Evolutionary conservation across 2,113 vertebrate species (phyloP).

Genomic region (Okapia johnstoni): DNA sequence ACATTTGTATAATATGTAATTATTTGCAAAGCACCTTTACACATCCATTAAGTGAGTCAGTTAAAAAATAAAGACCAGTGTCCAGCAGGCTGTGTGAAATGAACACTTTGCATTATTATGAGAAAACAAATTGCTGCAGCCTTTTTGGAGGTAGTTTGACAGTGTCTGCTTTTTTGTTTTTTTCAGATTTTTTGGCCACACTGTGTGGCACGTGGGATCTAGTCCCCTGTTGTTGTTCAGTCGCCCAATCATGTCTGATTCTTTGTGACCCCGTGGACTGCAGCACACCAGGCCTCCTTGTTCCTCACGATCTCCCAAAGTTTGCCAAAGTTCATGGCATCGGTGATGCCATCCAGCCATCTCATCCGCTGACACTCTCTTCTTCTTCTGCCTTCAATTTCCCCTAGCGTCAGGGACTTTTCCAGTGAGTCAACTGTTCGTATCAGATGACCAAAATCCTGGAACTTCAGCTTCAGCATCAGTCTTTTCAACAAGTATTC

Average conservation of each 20-base stretch:
- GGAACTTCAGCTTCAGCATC: neutral
- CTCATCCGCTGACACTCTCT: neutral
- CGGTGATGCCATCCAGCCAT: neutral
- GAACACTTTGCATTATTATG: neutral
- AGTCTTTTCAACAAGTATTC: neutral
- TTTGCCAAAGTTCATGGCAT: neutral
- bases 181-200: neutral
- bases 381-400: neutral
- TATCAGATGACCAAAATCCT: neutral
- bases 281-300: neutral
- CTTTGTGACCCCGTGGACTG: neutral
- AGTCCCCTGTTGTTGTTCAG: neutral
- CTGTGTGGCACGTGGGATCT: neutral
- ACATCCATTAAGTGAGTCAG: neutral
- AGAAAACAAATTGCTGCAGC: neutral
- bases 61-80: neutral
- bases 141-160: neutral
- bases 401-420: neutral
- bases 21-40: neutral
- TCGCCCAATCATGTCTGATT: fast-evolving
- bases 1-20: neutral
- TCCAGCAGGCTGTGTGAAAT: neutral
- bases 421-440: neutral
- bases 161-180: neutral
- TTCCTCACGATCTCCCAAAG: neutral